Evolutionary conservation across 2,797 vertebrate genomes (phyloP).

Genomic region (Anguilla pacifica): DNA sequence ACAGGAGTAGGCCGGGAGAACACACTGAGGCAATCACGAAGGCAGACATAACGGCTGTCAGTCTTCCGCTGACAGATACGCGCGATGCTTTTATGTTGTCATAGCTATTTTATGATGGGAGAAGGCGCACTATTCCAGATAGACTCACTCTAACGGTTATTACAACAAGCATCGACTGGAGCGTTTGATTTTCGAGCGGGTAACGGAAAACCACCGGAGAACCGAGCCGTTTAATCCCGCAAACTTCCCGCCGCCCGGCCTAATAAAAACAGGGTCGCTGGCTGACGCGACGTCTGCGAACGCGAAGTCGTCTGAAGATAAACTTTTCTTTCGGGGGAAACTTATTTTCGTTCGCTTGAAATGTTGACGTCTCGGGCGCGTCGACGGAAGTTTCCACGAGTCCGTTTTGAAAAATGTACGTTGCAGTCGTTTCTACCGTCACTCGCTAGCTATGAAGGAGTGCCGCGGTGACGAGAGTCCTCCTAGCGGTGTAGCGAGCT

Average conservation of each 20-base stretch:
- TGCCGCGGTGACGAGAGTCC: background rate
- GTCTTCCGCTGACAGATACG: background rate
- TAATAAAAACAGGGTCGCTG: background rate
- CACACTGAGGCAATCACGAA: background rate
- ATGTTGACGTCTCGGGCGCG: background rate
- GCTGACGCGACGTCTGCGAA: background rate
- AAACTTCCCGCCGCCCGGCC: background rate
- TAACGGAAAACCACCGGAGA: background rate
- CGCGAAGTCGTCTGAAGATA: background rate
- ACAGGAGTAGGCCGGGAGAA: background rate
- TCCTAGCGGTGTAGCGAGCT: background rate
- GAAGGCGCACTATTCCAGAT: background rate
- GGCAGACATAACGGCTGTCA: background rate
- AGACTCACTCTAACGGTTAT: background rate
- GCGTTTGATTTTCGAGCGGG: background rate
- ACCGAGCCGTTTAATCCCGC: background rate
- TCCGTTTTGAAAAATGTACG: background rate
- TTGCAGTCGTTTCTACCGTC: background rate
- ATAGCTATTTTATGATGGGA: background rate
- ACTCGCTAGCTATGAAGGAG: background rate
- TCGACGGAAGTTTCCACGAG: background rate
- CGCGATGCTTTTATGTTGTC: background rate
- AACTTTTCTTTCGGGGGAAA: background rate
- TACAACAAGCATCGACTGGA: background rate
- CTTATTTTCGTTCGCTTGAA: background rate